Evolutionary conservation across 2,113 vertebrate genomes (phyloP).

Genomic region (Labeo catla): DNA sequence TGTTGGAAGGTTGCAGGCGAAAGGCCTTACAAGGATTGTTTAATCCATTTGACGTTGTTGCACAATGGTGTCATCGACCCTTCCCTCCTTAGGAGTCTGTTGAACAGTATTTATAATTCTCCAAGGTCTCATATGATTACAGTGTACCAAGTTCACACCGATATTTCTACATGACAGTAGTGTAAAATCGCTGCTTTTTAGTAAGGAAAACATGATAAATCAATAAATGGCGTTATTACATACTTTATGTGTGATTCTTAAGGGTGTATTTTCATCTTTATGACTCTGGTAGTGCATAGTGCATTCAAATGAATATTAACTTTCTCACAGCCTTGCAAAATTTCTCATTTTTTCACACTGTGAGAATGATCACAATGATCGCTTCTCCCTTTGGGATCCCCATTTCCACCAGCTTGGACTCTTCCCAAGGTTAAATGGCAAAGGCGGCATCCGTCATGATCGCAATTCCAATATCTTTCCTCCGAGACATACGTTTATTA

Average conservation of each 20-base stretch:
- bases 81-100: constrained; percentile 45
- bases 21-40: constrained; percentile 30
- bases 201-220: constrained; percentile 53
- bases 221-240: constrained; percentile 39
- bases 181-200: constrained; percentile 23
- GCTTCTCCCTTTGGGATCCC: constrained; percentile 56
- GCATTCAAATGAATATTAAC: constrained; percentile 24
- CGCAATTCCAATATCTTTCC: constrained; percentile 71
- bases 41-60: constrained; percentile 41
- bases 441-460: constrained; percentile 76
- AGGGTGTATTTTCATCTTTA: constrained; percentile 6
- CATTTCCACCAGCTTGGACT: constrained; percentile 73
- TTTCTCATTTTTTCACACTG: constrained; percentile 61
- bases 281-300: not conserved
- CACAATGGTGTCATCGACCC: constrained; percentile 51
- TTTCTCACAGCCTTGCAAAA: constrained; percentile 20
- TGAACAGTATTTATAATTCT: constrained; percentile 48
- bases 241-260: constrained; percentile 30
- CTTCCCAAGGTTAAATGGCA: constrained; percentile 79
- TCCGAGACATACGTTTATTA: constrained; percentile 73
- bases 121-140: constrained; percentile 24
- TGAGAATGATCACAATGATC: constrained; percentile 49
- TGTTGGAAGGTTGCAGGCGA: constrained; percentile 6
- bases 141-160: constrained; percentile 45
- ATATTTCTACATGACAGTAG: constrained; percentile 50